Base-by-base conservation (phyloP, 2,888 invertebrate species). In the Troides aeacus region DNA sequence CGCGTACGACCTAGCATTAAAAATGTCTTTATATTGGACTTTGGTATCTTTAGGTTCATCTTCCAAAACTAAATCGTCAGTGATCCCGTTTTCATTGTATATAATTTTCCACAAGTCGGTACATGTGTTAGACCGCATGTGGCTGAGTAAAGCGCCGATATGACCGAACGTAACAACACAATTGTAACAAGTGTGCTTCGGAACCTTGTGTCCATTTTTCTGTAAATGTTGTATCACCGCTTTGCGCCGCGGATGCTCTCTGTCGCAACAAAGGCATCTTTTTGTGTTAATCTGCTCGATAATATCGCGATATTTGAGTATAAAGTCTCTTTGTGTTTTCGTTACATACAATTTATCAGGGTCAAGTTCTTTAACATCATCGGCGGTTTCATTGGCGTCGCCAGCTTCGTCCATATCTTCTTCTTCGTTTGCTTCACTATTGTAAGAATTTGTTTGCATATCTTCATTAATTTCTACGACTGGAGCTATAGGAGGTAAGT, bases 161-260 rank as follows among this genome's bases (percentile, higher is more conserved):
- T 93, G 93, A 7, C 87, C 88, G 72, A 94, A 94, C 0, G 94
- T 94, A 42, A 94, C 86, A 71, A 94, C 93, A 77, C 94, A 94
- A 78, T 94, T 94, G 75, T 94, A 94, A 76, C 94, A 94, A 0
- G 94, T 94, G 75, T 94, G 94, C 75, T 94, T 93, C 1, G 94
- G 94, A 64, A 94, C 94, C 84, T 92, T 92, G 72, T 90, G 88
- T 3, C 93, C 93, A 79, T 92, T 93, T 81, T 93, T 93, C 79
- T 93, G 93, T 69, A 93, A 81, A 77, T 93, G 93, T 72, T 93
- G 93, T 75, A 93, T 93, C 56, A 93, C 93, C 17, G 93, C 92
- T 78, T 93, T 93, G 70, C 93, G 82, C 2, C 93, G 87, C 2
- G 93, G 93, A 76, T 93, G 88, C 74, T 89, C 88, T 72, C 85